Evolutionary conservation across 2,888 invertebrate genomes (phyloP), one percentile per base, ranked within the genome.

Genomic region (Cyaniris semiargus): DNA sequence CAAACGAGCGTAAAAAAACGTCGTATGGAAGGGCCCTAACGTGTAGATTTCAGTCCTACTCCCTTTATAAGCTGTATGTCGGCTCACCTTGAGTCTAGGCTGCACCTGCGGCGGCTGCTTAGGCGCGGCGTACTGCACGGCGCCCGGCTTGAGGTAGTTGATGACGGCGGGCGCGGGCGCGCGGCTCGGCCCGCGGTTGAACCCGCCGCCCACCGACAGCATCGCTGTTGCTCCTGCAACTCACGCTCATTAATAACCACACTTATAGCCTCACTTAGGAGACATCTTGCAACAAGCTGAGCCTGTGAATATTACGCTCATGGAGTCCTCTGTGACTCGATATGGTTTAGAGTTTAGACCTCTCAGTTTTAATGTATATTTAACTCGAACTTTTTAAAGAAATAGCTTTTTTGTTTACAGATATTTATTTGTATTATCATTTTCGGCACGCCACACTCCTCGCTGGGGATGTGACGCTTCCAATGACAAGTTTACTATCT

Each of bases 201-300:
- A 88, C 85, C 91, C 89, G 83, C 89, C 86, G 88, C 93, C 91
- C 86, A 95, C 90, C 79, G 90, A 93, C 82, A 95, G 85, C 88
- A 95, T 94, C 70, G 93, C 87, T 77, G 93, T 88, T 78, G 92
- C 88, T 79, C 88, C 92, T 86, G 86, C 70, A 44, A 4, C 13
- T 71, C 53, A 56, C 18, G 38, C 21, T 38, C 71, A 38, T 13
- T 66, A 5, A 27, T 31, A 60, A 8, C 10, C 44, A 0, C 10
- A 8, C 44, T 44, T 44, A 38, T 38, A 38, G 38, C 3, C 38
- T 38, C 38, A 38, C 38, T 38, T 1, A 44, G 44, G 10, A 44
- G 10, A 44, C 44, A 38, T 10, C 8, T 38, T 10, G 38, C 8
- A 1, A 44, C 10, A 44, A 44, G 44, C 44, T 0, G 0, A 10